phyloP scores from a whole-genome alignment of 2,888 invertebrate genomes.

The Allophyes oxyacanthae region DNA sequence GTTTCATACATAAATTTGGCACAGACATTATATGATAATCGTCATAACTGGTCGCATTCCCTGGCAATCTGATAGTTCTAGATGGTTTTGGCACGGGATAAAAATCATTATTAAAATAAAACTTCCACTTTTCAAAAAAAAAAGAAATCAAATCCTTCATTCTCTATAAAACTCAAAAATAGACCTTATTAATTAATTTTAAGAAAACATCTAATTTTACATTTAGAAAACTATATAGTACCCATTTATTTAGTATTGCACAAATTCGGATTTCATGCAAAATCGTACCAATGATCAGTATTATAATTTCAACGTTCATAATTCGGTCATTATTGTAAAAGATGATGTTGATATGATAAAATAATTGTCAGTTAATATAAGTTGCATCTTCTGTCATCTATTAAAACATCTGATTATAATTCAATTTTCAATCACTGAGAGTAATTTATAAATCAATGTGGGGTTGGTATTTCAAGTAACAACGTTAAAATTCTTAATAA shows the following conservation, averaged over 20 bases:
- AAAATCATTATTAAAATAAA: constrained; percentile 59
- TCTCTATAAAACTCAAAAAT: constrained; percentile 71
- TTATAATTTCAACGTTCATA: constrained; percentile 45
- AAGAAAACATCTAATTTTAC: constrained; percentile 71
- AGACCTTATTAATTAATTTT: constrained; percentile 72
- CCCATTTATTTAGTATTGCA: constrained; percentile 82
- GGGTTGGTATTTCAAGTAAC: constrained; percentile 81
- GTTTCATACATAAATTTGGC: constrained; percentile 80
- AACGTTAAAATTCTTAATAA: constrained; percentile 88
- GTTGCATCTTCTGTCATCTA: constrained; percentile 43
- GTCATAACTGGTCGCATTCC: constrained; percentile 66
- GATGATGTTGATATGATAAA: constrained; percentile 24
- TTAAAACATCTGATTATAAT: constrained; percentile 38
- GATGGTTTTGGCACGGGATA: constrained; percentile 81
- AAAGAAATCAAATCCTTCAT: constrained; percentile 71
- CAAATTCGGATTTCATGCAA: constrained; percentile 80
- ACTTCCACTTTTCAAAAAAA: constrained; percentile 55
- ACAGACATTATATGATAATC: constrained; percentile 72
- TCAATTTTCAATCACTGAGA: constrained; percentile 55
- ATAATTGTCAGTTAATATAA: constrained; percentile 42
- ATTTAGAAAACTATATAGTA: constrained; percentile 77
- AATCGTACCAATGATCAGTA: constrained; percentile 73
- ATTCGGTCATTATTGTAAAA: constrained; percentile 49
- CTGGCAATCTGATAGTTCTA: constrained; percentile 69
- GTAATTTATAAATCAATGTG: constrained; percentile 64